Evolutionary conservation across 1,140 invertebrate genomes (phyloP).

Genomic region (Octopus sinensis): DNA sequence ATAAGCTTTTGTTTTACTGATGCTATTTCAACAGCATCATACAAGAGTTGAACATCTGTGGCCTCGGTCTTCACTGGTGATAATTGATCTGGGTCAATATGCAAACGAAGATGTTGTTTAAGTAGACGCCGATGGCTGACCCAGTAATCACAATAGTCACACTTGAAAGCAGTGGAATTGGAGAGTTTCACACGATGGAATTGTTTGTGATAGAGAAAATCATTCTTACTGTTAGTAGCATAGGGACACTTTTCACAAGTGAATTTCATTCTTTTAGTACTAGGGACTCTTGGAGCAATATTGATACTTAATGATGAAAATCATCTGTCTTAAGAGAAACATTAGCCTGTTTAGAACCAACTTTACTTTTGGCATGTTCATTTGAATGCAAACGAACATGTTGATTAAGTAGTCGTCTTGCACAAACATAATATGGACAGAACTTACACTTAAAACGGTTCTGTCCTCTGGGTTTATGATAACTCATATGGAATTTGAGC

Average conservation of each 20-base stretch:
- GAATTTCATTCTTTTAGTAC: conserved; percentile 32
- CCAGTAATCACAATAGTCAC: conserved; percentile 76
- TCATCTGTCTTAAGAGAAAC: not conserved
- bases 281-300: not conserved
- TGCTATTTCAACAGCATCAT: conserved; percentile 50
- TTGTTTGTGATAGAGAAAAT: conserved; percentile 80
- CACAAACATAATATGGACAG: conserved; percentile 75
- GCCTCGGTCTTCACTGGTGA: conserved; percentile 49
- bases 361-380: conserved; percentile 3
- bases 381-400: conserved; percentile 54
- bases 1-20: conserved; percentile 52
- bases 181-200: conserved; percentile 70
- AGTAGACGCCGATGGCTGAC: conserved; percentile 76
- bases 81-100: conserved; percentile 58
- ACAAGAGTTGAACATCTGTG: conserved; percentile 40
- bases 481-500: conserved; percentile 69
- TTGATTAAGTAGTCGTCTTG: conserved; percentile 53
- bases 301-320: not conserved
- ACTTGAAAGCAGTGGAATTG: conserved; percentile 68
- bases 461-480: conserved; percentile 67
- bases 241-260: conserved; percentile 56
- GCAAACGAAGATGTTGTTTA: conserved; percentile 74
- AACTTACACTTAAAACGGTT: conserved; percentile 76
- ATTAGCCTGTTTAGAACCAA: not conserved
- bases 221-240: conserved; percentile 71